phyloP scores from a whole-genome alignment of 2,888 invertebrate genomes.

The Drosophila macrospina region DNA sequence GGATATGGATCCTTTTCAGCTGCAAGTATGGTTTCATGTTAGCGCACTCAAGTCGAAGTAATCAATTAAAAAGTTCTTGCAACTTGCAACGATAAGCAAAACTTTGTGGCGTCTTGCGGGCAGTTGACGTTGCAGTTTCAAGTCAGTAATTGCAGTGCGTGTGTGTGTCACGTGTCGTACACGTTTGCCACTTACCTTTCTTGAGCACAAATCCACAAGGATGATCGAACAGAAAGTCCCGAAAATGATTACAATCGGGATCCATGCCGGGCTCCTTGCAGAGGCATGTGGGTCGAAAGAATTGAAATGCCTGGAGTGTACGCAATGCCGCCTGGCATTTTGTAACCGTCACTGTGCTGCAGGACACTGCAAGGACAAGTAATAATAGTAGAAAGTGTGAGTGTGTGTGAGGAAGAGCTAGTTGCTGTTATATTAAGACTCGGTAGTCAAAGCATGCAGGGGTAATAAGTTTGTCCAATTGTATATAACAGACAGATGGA shows the following conservation, averaged over 20 bases:
- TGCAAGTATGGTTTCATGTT: constrained; percentile 34
- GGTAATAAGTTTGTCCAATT: too few species aligned
- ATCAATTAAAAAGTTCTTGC: constrained; percentile 16
- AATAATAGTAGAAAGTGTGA: constrained; percentile 5
- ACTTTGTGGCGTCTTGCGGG: not conserved
- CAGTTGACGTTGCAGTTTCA: not conserved
- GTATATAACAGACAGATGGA: too few species aligned
- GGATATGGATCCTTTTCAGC: constrained; percentile 94
- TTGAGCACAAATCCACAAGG: constrained; percentile 95
- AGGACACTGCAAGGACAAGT: constrained; percentile 90
- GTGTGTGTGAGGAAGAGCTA: not conserved
- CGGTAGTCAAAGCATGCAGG: too few species aligned
- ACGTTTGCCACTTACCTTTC: constrained; percentile 89
- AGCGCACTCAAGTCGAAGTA: constrained; percentile 11
- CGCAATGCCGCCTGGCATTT: constrained; percentile 96
- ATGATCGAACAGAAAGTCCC: constrained; percentile 96
- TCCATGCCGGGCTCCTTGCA: constrained; percentile 96
- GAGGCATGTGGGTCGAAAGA: constrained; percentile 96
- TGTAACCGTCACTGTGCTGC: constrained; percentile 96
- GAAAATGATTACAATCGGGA: constrained; percentile 96
- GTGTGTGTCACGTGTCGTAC: not conserved
- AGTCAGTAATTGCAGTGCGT: not conserved
- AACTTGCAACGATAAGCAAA: not conserved
- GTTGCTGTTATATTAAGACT: constrained; percentile 38
- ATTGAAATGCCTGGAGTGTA: constrained; percentile 95